phyloP scores from a whole-genome alignment of 2,113 vertebrate species.

The Sebastes schlegelii region DNA sequence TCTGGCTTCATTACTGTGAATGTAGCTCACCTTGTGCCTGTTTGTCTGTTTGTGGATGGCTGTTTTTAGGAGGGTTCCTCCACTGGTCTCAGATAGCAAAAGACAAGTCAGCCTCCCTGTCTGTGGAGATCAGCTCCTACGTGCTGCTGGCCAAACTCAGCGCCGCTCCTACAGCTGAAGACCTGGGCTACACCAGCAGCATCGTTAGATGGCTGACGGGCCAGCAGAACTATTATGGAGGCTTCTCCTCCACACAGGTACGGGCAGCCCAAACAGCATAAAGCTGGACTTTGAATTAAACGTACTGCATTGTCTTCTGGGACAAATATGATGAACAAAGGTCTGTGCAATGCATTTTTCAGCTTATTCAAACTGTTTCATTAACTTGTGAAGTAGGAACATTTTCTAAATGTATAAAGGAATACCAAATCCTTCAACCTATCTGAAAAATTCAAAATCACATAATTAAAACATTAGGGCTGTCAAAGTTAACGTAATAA shows the following conservation, averaged over 20 bases:
- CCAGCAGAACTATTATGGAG: slow-evolving; percentile 87
- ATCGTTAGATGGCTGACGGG: slow-evolving; percentile 84
- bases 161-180: slow-evolving; percentile 42
- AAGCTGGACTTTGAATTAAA: neutral
- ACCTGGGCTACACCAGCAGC: slow-evolving; percentile 71
- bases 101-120: slow-evolving; percentile 66
- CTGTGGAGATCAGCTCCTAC: slow-evolving; percentile 86
- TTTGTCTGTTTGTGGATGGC: neutral
- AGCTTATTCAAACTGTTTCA: no score
- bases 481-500: no score
- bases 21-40: neutral
- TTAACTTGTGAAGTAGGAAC: no score
- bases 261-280: neutral
- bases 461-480: no score
- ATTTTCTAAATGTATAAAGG: no score
- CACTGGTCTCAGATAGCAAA: slow-evolving; percentile 71
- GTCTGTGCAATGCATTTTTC: neutral
- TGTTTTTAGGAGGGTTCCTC: slow-evolving; percentile 61
- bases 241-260: slow-evolving; percentile 82
- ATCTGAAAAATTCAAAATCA: no score
- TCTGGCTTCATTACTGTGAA: neutral
- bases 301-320: neutral
- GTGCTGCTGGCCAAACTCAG: slow-evolving; percentile 83
- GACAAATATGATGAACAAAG: neutral
- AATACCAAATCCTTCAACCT: no score